Conservation (phyloP, 2,888 invertebrate genomes). For the Ormyrus labotus region DNA sequence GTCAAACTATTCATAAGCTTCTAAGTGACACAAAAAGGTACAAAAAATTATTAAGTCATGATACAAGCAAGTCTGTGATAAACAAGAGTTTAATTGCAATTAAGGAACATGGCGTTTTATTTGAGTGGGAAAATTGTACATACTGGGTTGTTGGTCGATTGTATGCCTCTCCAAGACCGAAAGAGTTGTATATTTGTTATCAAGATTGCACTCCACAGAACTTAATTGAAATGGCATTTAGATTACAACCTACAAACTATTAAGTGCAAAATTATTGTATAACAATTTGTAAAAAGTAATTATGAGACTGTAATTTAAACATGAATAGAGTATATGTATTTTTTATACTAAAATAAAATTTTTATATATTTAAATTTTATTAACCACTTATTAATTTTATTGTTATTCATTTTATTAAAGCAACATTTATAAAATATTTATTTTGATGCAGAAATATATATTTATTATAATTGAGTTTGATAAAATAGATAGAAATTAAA, state of each 20-base stretch:
- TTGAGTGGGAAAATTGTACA: slow-evolving; percentile 81
- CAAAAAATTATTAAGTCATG: slow-evolving; percentile 79
- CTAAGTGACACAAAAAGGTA: slow-evolving; percentile 84
- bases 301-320: background rate
- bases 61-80: slow-evolving; percentile 77
- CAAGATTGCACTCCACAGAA: slow-evolving; percentile 91
- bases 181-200: slow-evolving; percentile 92
- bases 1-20: slow-evolving; percentile 84
- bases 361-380: no score
- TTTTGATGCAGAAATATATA: background rate
- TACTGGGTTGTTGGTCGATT: slow-evolving; percentile 91
- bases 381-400: no score
- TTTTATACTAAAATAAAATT: no score
- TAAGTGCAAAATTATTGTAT: slow-evolving; percentile 12
- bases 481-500: background rate
- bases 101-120: slow-evolving; percentile 90
- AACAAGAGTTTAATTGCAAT: slow-evolving; percentile 87
- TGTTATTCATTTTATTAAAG: no score
- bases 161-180: slow-evolving; percentile 85
- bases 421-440: slow-evolving; percentile 11
- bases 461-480: background rate
- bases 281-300: slow-evolving; percentile 21
- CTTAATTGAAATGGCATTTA: slow-evolving; percentile 90
- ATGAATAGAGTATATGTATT: no score
- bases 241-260: slow-evolving; percentile 45